Conservation (phyloP, 2,888 invertebrate genomes). For the Pycnomerus fuliginosus region DNA sequence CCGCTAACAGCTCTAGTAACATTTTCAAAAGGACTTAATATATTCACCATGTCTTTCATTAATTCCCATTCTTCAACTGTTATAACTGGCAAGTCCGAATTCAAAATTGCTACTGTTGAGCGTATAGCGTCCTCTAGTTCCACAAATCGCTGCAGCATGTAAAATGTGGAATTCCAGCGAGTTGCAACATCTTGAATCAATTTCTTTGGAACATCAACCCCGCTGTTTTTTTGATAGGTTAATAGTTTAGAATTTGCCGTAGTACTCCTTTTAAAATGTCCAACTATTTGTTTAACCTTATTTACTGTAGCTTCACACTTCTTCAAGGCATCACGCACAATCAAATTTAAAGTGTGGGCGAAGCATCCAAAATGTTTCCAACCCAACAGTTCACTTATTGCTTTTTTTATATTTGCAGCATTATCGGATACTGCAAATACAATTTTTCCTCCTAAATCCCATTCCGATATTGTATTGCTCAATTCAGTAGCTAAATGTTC, state of each 20-base stretch:
- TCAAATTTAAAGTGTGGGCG: slow-evolving; percentile 37
- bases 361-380: slow-evolving; percentile 34
- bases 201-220: slow-evolving; percentile 15
- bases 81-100: slow-evolving; percentile 21
- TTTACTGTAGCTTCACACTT: not conserved
- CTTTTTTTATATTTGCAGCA: slow-evolving; percentile 36
- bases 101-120: slow-evolving; percentile 27
- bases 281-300: slow-evolving; percentile 29
- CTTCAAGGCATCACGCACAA: slow-evolving; percentile 26
- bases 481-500: slow-evolving; percentile 32
- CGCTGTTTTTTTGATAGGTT: slow-evolving; percentile 31
- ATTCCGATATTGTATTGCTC: slow-evolving; percentile 30
- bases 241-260: slow-evolving; percentile 35
- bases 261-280: slow-evolving; percentile 33
- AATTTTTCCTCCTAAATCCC: slow-evolving; percentile 35
- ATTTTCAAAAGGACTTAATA: slow-evolving; percentile 21
- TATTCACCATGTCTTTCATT: slow-evolving; percentile 5
- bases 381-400: slow-evolving; percentile 24
- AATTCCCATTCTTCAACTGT: slow-evolving; percentile 1
- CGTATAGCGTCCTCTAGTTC: slow-evolving; percentile 24
- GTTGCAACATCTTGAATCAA: slow-evolving; percentile 27
- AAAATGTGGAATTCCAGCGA: slow-evolving; percentile 29
- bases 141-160: slow-evolving; percentile 29
- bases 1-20: slow-evolving; percentile 19
- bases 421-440: slow-evolving; percentile 36